Conservation (phyloP, 2,113 vertebrate species). For the Halichoeres trimaculatus region DNA sequence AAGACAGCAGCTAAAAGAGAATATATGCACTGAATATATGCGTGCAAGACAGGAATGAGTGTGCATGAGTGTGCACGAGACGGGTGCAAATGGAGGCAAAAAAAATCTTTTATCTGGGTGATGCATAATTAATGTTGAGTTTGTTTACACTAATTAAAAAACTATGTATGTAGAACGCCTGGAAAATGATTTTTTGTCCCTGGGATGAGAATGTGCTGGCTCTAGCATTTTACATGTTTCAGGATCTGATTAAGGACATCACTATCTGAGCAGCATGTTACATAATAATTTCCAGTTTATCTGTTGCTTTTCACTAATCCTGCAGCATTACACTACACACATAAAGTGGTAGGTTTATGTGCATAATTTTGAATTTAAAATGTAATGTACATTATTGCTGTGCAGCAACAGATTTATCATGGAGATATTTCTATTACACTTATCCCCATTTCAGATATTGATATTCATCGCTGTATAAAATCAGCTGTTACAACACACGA, state of each 20-base stretch:
- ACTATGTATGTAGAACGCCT: conserved; percentile 7
- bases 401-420: too few species aligned
- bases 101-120: conserved; percentile 46
- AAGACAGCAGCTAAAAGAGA: conserved; percentile 41
- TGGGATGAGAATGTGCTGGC: conserved; percentile 11
- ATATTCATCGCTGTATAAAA: not conserved
- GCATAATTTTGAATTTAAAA: not conserved
- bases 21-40: conserved; percentile 2
- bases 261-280: not conserved
- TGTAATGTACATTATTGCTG: too few species aligned
- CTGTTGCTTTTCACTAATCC: not conserved
- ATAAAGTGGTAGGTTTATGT: too few species aligned
- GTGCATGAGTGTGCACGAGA: conserved; percentile 32
- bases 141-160: conserved; percentile 41
- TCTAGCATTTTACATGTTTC: not conserved
- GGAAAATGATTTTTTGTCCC: conserved; percentile 35
- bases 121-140: conserved; percentile 59
- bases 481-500: not conserved
- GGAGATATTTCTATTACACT: too few species aligned
- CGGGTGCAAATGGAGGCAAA: conserved; percentile 38
- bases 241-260: conserved; percentile 4
- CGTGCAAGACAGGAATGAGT: conserved; percentile 10
- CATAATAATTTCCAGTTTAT: not conserved
- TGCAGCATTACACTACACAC: not conserved
- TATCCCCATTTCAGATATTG: not conserved